phyloP scores from a whole-genome alignment of 2,797 vertebrate species.

The Centroberyx gerrardi region DNA sequence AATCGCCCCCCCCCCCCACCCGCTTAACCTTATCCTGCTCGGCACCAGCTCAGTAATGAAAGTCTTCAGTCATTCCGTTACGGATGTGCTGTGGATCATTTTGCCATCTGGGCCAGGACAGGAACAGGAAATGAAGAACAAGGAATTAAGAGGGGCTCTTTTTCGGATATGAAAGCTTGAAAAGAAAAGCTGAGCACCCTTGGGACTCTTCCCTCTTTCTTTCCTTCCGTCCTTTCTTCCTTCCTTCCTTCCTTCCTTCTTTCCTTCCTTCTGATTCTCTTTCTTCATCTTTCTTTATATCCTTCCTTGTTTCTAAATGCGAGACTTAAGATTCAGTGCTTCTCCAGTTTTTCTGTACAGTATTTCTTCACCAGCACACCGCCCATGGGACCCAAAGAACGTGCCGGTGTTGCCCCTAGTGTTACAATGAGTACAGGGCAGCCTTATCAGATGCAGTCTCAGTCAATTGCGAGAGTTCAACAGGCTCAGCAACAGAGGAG shows the following conservation, averaged over 20 bases:
- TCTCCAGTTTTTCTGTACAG: not conserved
- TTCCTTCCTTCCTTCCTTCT: slow-evolving; percentile 5
- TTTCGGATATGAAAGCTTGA: slow-evolving; percentile 74
- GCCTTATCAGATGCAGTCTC: slow-evolving; percentile 41
- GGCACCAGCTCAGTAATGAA: slow-evolving; percentile 42
- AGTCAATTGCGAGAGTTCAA: slow-evolving; percentile 41
- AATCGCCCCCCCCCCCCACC: slow-evolving; percentile 41
- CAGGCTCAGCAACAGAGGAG: slow-evolving; percentile 25
- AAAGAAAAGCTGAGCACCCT: slow-evolving; percentile 43
- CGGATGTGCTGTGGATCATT: slow-evolving; percentile 65
- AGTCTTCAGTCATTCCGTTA: slow-evolving; percentile 64
- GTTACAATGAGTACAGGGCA: slow-evolving; percentile 20
- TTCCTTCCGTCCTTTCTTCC: slow-evolving; percentile 19
- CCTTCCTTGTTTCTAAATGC: not conserved
- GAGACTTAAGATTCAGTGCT: not conserved
- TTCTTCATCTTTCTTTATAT: slow-evolving; percentile 14
- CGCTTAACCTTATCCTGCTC: slow-evolving; percentile 35
- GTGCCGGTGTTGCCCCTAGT: slow-evolving; percentile 21
- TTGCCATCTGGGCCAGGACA: slow-evolving; percentile 69
- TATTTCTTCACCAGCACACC: not conserved
- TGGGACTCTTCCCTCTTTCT: slow-evolving; percentile 4
- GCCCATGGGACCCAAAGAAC: not conserved
- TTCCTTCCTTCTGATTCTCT: not conserved
- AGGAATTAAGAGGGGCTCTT: slow-evolving; percentile 72
- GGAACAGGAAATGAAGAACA: slow-evolving; percentile 83